phyloP scores from a whole-genome alignment of 2,888 invertebrate genomes.

The Microdon myrmicae region DNA sequence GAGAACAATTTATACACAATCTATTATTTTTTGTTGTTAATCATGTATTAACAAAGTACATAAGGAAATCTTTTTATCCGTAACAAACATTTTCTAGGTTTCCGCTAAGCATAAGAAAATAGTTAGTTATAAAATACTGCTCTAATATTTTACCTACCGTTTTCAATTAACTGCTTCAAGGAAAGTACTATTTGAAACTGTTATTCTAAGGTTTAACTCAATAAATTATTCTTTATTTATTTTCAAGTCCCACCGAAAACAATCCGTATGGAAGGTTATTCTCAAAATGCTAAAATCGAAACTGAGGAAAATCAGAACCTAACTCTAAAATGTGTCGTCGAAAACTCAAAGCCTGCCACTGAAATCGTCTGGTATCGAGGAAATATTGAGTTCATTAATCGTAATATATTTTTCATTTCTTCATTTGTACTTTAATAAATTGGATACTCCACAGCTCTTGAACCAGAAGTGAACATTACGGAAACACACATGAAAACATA shows the following conservation, averaged over 20 bases:
- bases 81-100: too few relatives aligned
- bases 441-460: slow-evolving; percentile 31
- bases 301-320: slow-evolving; percentile 63
- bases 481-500: slow-evolving; percentile 60
- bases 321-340: slow-evolving; percentile 61
- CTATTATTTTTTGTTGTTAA: too few relatives aligned
- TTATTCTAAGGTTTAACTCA: too few relatives aligned
- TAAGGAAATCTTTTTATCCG: too few relatives aligned
- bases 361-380: slow-evolving; percentile 63
- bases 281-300: slow-evolving; percentile 62
- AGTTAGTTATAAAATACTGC: too few relatives aligned
- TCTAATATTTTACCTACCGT: too few relatives aligned
- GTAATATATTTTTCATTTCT: slow-evolving; percentile 26
- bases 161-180: too few relatives aligned
- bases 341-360: slow-evolving; percentile 64
- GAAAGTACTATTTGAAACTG: too few relatives aligned
- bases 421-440: not conserved
- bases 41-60: too few relatives aligned
- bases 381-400: slow-evolving; percentile 55
- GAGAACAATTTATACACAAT: too few relatives aligned
- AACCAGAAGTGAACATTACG: slow-evolving; percentile 59
- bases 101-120: too few relatives aligned
- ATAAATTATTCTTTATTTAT: not conserved
- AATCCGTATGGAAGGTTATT: slow-evolving; percentile 62
- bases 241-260: slow-evolving; percentile 60